These are phyloP conservation scores for Aix galericulata DNA, from an alignment of 2,113 vertebrate genomes.

Conservation along the genomic window DNA sequence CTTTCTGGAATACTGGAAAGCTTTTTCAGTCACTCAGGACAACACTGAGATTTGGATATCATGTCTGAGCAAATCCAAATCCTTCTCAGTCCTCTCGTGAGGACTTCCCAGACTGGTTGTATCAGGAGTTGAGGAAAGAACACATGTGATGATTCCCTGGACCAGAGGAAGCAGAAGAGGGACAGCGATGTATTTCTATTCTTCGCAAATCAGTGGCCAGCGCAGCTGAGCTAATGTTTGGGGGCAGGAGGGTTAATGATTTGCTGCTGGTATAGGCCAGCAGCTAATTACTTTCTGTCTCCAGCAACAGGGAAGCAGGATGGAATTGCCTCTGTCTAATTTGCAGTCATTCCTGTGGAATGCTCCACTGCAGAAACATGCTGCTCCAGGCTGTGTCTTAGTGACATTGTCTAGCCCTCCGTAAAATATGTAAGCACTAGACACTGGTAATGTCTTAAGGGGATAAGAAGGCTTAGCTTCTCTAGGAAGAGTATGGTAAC, in stretches of 20 bases:
- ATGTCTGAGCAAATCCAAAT: neutral
- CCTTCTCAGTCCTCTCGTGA: neutral
- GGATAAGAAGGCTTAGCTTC: neutral
- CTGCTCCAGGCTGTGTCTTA: neutral
- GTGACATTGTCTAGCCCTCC: neutral
- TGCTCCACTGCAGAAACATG: neutral
- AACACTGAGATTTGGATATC: neutral
- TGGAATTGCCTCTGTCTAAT: constrained; percentile 41
- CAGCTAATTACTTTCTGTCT: constrained; percentile 58
- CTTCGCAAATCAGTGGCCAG: constrained; percentile 28
- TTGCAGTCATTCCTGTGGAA: constrained; percentile 12
- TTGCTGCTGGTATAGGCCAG: constrained; percentile 44
- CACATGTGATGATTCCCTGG: neutral
- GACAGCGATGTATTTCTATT: neutral
- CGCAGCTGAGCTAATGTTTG: constrained; percentile 35
- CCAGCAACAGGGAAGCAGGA: neutral
- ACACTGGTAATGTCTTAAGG: neutral
- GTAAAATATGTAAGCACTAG: neutral
- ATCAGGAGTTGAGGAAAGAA: neutral
- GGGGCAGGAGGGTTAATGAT: constrained; percentile 61
- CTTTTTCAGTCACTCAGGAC: neutral
- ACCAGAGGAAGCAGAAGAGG: neutral
- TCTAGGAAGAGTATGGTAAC: neutral
- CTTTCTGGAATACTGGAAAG: neutral
- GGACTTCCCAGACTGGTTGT: neutral